These are phyloP conservation scores for Poecilia latipinna DNA, from an alignment of 2,113 vertebrate genomes.

Conservation along the genomic window DNA sequence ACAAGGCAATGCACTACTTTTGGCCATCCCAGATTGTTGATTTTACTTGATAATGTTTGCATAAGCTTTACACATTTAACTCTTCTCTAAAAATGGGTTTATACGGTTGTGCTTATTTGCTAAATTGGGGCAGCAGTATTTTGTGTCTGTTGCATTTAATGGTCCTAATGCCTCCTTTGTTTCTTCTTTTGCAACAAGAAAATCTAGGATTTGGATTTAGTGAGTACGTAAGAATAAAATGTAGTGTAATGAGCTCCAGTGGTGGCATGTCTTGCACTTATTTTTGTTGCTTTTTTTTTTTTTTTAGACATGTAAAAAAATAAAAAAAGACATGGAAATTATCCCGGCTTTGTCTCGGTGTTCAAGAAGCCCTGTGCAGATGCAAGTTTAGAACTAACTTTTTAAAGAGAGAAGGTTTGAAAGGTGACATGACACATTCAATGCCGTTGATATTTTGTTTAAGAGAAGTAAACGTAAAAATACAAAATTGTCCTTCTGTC, in stretches of 20 bases:
- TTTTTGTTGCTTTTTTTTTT: slow-evolving; percentile 39
- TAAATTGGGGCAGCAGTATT: slow-evolving; percentile 13
- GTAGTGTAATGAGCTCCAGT: slow-evolving; percentile 7
- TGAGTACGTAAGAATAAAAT: background rate
- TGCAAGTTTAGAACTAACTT: background rate
- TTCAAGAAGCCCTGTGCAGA: background rate
- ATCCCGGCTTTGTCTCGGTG: slow-evolving; percentile 12
- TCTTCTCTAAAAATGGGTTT: too few relatives aligned
- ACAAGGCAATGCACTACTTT: too few relatives aligned
- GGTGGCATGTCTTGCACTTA: slow-evolving; percentile 17
- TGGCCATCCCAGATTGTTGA: too few relatives aligned
- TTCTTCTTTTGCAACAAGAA: slow-evolving; percentile 30
- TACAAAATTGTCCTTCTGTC: too few relatives aligned
- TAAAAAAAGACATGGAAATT: background rate
- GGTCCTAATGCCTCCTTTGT: slow-evolving; percentile 31
- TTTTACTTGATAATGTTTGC: too few relatives aligned
- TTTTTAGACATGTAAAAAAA: slow-evolving; percentile 11
- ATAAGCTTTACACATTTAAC: too few relatives aligned
- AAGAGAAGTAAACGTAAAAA: too few relatives aligned
- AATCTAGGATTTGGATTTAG: background rate
- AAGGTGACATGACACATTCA: too few relatives aligned
- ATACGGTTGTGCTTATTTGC: background rate
- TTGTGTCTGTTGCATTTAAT: slow-evolving; percentile 25
- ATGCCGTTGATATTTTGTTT: too few relatives aligned
- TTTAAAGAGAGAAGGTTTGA: too few relatives aligned